Conservation (phyloP, 2,888 invertebrate genomes). For the Troides oblongomaculatus region DNA sequence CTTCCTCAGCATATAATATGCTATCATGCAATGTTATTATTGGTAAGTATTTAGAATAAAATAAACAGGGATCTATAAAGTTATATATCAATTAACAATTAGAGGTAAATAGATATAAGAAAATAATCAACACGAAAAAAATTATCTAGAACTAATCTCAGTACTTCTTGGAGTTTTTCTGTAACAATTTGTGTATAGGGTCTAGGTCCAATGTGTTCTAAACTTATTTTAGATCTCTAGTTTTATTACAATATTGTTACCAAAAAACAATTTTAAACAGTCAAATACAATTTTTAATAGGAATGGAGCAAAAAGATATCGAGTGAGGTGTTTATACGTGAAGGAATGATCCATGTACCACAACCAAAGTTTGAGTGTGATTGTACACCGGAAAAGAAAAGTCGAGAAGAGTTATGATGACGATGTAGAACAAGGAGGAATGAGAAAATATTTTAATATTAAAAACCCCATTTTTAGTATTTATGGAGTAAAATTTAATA, state of each 20-base stretch:
- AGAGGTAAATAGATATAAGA: too few relatives aligned
- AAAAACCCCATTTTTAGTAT: background rate
- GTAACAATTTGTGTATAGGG: too few relatives aligned
- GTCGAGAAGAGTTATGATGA: slow-evolving; percentile 58
- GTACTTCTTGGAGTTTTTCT: too few relatives aligned
- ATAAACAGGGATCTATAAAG: too few relatives aligned
- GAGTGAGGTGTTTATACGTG: slow-evolving; percentile 56
- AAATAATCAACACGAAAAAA: too few relatives aligned
- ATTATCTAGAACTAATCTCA: too few relatives aligned
- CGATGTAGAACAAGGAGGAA: background rate
- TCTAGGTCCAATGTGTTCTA: too few relatives aligned
- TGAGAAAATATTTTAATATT: background rate
- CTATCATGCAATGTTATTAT: slow-evolving; percentile 85
- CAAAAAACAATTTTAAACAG: background rate
- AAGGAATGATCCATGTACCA: slow-evolving; percentile 64
- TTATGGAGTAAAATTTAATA: too few relatives aligned
- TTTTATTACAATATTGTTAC: background rate
- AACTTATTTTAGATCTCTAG: background rate
- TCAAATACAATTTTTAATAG: slow-evolving; percentile 56
- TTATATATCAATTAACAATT: too few relatives aligned
- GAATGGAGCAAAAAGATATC: slow-evolving; percentile 86
- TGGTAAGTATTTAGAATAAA: slow-evolving; percentile 44
- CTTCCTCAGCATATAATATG: slow-evolving; percentile 92
- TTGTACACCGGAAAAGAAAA: slow-evolving; percentile 42
- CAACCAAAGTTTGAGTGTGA: slow-evolving; percentile 56